Base-by-base conservation (phyloP, 1,140 invertebrate species). In the Drosophila littoralis region DNA sequence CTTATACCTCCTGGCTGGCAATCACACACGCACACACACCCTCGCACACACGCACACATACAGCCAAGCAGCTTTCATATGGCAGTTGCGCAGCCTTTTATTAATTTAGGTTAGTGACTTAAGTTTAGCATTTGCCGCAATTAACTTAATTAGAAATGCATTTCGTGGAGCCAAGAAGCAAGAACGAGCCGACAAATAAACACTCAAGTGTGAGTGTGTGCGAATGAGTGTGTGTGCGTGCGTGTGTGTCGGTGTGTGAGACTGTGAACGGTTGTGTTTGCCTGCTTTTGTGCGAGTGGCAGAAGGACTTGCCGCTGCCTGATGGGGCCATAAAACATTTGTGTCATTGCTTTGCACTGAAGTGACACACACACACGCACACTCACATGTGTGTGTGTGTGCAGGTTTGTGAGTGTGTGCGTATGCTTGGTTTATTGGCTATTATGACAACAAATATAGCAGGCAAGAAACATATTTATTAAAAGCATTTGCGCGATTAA, bases 61-160 rank as follows among this genome's bases (percentile, higher is more conserved):
- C 43, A 71, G 38, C 38, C 1, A 9, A 40, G 38, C 15, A 46
- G 17, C 40, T 22, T 10, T 40, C 12, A 46, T 35, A 46, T 15
- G 32, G 55, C 22, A 33, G 38, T 15, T 67, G 45, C 51, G 48
- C 68, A 67, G 70, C 52, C 71, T 75, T 75, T 83, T 89, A 88
- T 88, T 88, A 88, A 88, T 89, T 88, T 88, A 83, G 84, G 84
- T 89, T 89, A 89, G 84, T 89, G 80, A 89, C 80, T 89, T 89
- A 84, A 89, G 84, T 81, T 89, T 81, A 89, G 84, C 84, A 89
- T 89, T 89, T 89, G 84, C 84, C 80, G 84, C 84, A 89, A 89
- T 89, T 89, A 89, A 89, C 77, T 89, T 89, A 89, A 89, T 89
- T 89, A 89, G 84, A 89, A 89, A 84, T 89, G 80, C 84, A 89